A percentile compares a stretch with the other conserved stretches of the same genome.
Evolutionary conservation across 1,140 invertebrate species (phyloP).

Genomic region (Micrasema longulum): DNA sequence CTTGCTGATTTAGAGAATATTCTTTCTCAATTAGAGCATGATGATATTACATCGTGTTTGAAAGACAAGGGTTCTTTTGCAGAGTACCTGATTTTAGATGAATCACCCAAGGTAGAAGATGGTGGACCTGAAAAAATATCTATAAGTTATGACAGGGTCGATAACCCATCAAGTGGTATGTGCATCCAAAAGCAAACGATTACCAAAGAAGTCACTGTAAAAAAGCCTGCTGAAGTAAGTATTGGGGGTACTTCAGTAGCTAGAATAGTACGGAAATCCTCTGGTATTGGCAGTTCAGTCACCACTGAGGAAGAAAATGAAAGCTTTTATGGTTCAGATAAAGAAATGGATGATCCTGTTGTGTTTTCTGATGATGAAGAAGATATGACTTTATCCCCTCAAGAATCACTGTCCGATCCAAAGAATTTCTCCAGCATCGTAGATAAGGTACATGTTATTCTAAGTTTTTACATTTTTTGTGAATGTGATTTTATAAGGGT

Average conservation of each 20-base stretch:
- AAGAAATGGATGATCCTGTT: constrained; percentile 74
- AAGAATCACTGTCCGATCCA: constrained; percentile 9
- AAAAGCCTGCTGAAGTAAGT: constrained; percentile 40
- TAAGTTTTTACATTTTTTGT: constrained; percentile 33
- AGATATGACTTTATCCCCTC: constrained; percentile 55
- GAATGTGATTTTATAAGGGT: constrained; percentile 33
- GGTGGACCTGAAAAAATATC: not conserved
- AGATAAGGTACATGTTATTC: constrained; percentile 43
- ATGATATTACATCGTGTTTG: constrained; percentile 54
- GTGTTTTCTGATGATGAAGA: constrained; percentile 77
- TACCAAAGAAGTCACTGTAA: constrained; percentile 53
- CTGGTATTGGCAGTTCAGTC: constrained; percentile 58
- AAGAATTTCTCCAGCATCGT: constrained; percentile 34
- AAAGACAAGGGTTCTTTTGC: constrained; percentile 59
- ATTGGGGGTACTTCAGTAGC: constrained; percentile 42
- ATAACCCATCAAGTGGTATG: not conserved
- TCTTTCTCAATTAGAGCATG: constrained; percentile 44
- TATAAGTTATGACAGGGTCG: not conserved
- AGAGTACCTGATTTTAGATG: constrained; percentile 61
- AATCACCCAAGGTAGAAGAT: too few species aligned
- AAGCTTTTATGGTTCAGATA: constrained; percentile 75
- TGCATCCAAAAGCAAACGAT: constrained; percentile 43
- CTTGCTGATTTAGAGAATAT: constrained; percentile 45
- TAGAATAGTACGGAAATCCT: constrained; percentile 55
- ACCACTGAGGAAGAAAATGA: constrained; percentile 61